Evolutionary conservation across 2,113 vertebrate genomes (phyloP), one percentile per base, ranked within the genome.

Genomic region (Abramis brama): DNA sequence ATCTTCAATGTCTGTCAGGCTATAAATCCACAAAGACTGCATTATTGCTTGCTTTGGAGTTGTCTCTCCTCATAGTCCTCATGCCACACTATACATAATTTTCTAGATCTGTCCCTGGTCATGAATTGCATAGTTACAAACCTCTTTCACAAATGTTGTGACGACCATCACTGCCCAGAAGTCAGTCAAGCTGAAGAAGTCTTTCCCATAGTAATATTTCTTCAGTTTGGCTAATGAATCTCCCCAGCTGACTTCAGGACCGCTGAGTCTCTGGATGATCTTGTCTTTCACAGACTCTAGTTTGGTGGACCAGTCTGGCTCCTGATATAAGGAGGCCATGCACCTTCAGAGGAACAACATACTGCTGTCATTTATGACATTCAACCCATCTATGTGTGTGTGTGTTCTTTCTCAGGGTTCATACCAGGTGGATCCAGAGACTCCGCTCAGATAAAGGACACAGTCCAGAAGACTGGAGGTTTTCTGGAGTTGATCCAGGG

Each of bases 371-470:
- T 27, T 64, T 13, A 2, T 13, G 60, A 25, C 60, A 68, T 68
- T 68, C 27, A 52, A 27, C 23, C 0, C 3, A 5, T 15, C 0
- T 19, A 0, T 60, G 23, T 60, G 59, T 25, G 59, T 60, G 59
- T 60, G 1, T 60, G 33, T 64, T 64, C 5, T 64, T 5, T 64
- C 60, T 64, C n/a, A 64, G 60, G 2, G n/a, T 64, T 64, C 1
- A 0, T 85, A 93, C 92, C 95, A 95, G 23, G 93, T 94, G 1
- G 94, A 94, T 3, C 94, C 94, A 6, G 94, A 95, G 27, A 94
- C 92, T 9, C 91, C 92, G n/a, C 87, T 85, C 1, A 95, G 66
- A 88, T 95, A 95, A 2, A 92, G 91, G 76, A 95, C 7, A 3
- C 82, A 36, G 86, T 94, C 91, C 89, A 95, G 85, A 47, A 95